Percentiles rank a stretch among this genome's conserved stretches.
These are phyloP conservation scores for Zaprionus kolodkinae DNA, from an alignment of 1,140 invertebrate species.

Conservation along the genomic window DNA sequence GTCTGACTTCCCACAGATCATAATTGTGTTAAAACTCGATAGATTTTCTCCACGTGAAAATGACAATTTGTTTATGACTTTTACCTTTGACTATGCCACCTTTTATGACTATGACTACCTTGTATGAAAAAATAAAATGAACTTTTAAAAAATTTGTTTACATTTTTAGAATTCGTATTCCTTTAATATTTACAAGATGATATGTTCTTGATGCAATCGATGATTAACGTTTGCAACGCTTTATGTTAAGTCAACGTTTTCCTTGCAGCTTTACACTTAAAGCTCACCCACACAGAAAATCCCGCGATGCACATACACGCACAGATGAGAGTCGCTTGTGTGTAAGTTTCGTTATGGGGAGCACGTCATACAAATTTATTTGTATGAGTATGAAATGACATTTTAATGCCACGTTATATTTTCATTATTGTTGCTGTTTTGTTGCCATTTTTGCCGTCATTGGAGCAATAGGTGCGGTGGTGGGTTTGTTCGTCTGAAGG, in stretches of 20 bases:
- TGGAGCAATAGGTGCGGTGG: background rate
- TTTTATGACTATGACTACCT: too few relatives aligned
- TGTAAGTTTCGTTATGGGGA: background rate
- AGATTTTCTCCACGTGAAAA: too few relatives aligned
- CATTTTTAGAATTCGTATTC: too few relatives aligned
- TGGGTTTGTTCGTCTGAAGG: background rate
- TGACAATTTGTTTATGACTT: too few relatives aligned
- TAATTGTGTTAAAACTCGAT: too few relatives aligned
- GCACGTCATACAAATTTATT: slow-evolving; percentile 53
- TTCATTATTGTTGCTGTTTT: slow-evolving; percentile 73
- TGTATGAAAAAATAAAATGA: too few relatives aligned
- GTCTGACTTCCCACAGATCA: too few relatives aligned
- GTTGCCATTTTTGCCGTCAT: slow-evolving; percentile 27
- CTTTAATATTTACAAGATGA: too few relatives aligned
- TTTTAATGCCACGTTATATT: slow-evolving; percentile 77
- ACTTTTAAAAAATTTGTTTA: too few relatives aligned
- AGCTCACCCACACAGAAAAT: background rate
- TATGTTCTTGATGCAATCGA: background rate
- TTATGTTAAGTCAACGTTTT: background rate
- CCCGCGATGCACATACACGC: background rate
- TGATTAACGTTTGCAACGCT: background rate
- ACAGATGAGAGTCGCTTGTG: slow-evolving; percentile 1
- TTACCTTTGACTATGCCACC: too few relatives aligned
- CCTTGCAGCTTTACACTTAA: slow-evolving; percentile 6
- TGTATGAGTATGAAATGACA: slow-evolving; percentile 71